Evolutionary conservation across 2,113 vertebrate species (phyloP).

Genomic region (Myanophis thanlyinensis): DNA sequence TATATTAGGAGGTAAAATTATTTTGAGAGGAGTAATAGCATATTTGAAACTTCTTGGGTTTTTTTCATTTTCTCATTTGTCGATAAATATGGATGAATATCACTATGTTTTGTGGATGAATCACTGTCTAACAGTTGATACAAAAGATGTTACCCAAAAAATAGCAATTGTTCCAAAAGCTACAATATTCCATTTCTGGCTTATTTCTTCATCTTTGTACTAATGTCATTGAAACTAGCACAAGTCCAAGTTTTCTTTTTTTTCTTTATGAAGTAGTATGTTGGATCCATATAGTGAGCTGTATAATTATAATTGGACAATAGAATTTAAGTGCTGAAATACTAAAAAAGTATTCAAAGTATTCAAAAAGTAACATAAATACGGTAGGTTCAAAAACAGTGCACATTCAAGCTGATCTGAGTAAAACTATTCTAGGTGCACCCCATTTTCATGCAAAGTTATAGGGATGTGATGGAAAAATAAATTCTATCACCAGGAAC

Average conservation of each 20-base stretch:
- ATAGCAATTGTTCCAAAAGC: neutral
- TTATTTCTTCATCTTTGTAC: neutral
- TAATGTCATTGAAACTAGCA: neutral
- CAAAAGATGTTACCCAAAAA: neutral
- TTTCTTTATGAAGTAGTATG: neutral
- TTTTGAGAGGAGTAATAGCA: neutral
- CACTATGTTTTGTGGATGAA: neutral
- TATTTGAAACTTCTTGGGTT: accelerated
- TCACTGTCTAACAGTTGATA: neutral
- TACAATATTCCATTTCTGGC: neutral
- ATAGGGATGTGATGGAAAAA: neutral
- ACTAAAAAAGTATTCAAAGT: too few species aligned
- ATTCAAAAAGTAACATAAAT: neutral
- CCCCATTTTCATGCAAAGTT: neutral
- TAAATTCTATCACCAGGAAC: neutral
- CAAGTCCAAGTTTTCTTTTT: neutral
- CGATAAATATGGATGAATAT: neutral
- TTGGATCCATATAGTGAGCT: neutral
- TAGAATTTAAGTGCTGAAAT: neutral
- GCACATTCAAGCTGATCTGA: neutral
- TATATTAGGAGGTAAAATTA: neutral
- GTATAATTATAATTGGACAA: neutral
- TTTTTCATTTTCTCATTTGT: neutral
- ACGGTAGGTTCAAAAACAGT: neutral
- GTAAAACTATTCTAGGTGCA: neutral